Evolutionary conservation across 1,140 invertebrate genomes (phyloP), one percentile per base, ranked within the genome.

Genomic region (Eueides isabella): DNA sequence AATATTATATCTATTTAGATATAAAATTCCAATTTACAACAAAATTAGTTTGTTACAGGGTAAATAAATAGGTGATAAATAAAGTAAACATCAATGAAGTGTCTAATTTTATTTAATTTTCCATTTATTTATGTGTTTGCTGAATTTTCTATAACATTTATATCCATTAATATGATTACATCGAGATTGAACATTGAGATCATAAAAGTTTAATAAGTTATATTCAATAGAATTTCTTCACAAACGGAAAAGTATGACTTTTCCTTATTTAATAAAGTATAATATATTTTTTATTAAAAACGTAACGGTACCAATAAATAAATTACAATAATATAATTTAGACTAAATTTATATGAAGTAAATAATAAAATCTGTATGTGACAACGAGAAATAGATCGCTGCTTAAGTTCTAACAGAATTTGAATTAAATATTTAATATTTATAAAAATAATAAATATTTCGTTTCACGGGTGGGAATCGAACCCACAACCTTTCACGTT

Each of bases 121-220:
- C n/a, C 64, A 71, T 71, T 72, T 55, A 55, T 26, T 55, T 76
- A 72, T 71, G 63, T 79, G 74, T 76, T 71, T 74, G 74, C 70
- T 69, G 67, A 73, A 65, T 72, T 11, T 29, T 55, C 68, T 74
- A 79, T 71, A 65, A 76, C 55, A 78, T 72, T 41, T 44, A 69
- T 35, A 66, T 38, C 11, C 23, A 55, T 33, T n/a, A 35, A 38
- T 19, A 11, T 67, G 30, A 16, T 14, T 67, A 67, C 28, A 44
- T 44, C 66, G 44, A 68, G 26, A 44, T 55, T 31, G 67, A 68
- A 68, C 67, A 68, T 29, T 68, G 44, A 68, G n/a, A 68, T 68
- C 41, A 55, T 48, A 33, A 55, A 66, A 55, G 9, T 9, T 55
- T 12, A 23, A 44, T 44, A 55, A 23, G 48, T 26, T 11, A 55